Evolutionary conservation across 2,113 vertebrate genomes (phyloP).

Genomic region (Nesoenas mayeri): DNA sequence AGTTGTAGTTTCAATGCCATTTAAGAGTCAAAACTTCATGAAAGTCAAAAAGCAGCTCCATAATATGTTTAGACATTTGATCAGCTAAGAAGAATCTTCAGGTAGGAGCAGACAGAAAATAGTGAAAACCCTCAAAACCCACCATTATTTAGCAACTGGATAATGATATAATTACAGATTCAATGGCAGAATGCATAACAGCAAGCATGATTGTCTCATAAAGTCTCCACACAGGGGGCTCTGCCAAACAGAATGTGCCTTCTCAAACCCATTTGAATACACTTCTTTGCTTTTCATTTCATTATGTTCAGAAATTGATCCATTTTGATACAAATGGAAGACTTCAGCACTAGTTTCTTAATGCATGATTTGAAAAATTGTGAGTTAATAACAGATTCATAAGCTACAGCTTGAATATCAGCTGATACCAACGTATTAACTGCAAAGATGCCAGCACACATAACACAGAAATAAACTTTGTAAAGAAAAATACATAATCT

Average conservation of each 20-base stretch:
- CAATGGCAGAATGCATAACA: background rate
- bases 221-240: background rate
- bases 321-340: background rate
- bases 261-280: background rate
- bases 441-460: background rate
- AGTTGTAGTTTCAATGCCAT: background rate
- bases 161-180: conserved; percentile 18
- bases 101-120: background rate
- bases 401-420: background rate
- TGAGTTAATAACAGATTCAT: background rate
- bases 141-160: background rate
- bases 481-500: background rate
- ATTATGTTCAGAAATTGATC: background rate
- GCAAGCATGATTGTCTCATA: background rate
- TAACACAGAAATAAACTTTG: background rate
- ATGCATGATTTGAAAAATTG: background rate
- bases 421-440: background rate
- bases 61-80: background rate
- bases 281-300: background rate
- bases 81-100: background rate
- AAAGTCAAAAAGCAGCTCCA: background rate
- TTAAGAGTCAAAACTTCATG: background rate
- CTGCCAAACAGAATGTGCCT: background rate
- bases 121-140: background rate
- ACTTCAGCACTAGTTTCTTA: background rate